Conservation (phyloP, 2,797 vertebrate genomes). For the Xiphorhynchus erythropygius region DNA sequence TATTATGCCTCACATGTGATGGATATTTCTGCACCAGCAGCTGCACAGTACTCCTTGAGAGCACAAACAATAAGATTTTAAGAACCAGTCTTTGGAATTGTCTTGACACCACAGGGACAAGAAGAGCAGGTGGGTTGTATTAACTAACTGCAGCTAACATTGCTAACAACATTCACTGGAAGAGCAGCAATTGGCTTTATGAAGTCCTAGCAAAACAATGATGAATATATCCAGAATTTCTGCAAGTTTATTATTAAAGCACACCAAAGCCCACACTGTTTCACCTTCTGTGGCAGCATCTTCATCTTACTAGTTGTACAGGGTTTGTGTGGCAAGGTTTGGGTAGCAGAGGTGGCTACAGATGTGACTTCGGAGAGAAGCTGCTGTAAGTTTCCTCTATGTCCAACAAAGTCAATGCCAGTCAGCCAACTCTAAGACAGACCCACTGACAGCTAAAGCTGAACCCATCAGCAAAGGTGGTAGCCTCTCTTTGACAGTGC, state of each 20-base stretch:
- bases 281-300: neutral
- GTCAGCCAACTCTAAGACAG: neutral
- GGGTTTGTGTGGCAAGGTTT: neutral
- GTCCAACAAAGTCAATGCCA: neutral
- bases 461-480: neutral
- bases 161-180: neutral
- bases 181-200: neutral
- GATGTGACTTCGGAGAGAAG: neutral
- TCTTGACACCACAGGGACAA: neutral
- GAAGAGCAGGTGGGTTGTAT: neutral
- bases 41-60: neutral
- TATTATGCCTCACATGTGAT: fast-evolving
- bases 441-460: fast-evolving
- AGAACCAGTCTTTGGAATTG: neutral
- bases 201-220: neutral
- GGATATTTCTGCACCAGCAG: neutral
- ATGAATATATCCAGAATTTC: neutral
- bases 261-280: neutral
- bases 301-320: neutral
- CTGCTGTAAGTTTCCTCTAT: neutral
- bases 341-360: neutral
- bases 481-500: fast-evolving
- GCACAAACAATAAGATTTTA: neutral
- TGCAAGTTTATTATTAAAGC: neutral
- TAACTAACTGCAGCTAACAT: neutral